These are phyloP conservation scores for Muntiacus reevesi DNA, from an alignment of 2,113 vertebrate species.

Conservation along the genomic window DNA sequence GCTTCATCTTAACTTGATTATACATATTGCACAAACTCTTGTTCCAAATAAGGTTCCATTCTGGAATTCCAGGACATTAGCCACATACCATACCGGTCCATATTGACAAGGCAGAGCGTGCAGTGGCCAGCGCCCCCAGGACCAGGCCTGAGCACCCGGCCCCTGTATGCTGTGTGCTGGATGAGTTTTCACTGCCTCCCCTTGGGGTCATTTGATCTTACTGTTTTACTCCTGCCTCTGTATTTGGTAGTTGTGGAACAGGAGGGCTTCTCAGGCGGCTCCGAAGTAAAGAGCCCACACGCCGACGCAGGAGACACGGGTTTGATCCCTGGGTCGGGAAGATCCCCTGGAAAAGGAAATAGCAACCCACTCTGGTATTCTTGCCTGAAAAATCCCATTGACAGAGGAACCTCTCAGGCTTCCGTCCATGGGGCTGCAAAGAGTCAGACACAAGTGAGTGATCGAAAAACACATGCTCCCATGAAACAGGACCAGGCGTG, in stretches of 20 bases:
- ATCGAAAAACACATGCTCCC: neutral
- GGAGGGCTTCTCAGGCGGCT: neutral
- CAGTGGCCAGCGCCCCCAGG: neutral
- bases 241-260: neutral
- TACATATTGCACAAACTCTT: neutral
- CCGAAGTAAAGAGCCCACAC: neutral
- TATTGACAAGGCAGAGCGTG: fast-evolving
- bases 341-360: neutral
- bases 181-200: fast-evolving
- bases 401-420: neutral
- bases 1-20: neutral
- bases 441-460: neutral
- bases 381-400: neutral
- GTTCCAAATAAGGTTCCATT: neutral
- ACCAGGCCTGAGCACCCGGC: fast-evolving
- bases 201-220: neutral
- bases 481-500: neutral
- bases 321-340: neutral
- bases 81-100: fast-evolving
- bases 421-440: fast-evolving
- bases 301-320: fast-evolving
- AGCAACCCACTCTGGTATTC: neutral
- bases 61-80: neutral
- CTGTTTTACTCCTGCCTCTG: neutral
- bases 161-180: fast-evolving